Percentiles rank a stretch among this genome's conserved stretches.
Evolutionary conservation across 2,113 vertebrate genomes (phyloP).

Genomic region (Elgaria multicarinata): DNA sequence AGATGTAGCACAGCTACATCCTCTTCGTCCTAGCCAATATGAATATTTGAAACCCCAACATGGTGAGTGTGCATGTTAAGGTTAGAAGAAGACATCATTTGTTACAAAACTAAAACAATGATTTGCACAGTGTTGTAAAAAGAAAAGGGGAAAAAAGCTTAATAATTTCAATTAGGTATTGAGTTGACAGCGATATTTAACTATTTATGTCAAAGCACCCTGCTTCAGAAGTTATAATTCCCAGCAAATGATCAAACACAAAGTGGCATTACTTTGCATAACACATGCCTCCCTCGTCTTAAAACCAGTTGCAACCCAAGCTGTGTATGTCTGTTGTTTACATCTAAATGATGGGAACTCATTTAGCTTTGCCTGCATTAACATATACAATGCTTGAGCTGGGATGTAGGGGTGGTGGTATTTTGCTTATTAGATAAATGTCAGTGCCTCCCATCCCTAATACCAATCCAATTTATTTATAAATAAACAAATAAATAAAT

Average conservation of each 20-base stretch:
- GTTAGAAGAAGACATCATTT: not conserved
- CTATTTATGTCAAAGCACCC: conserved; percentile 65
- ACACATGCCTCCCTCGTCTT: conserved; percentile 62
- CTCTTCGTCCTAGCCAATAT: not conserved
- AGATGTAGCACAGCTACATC: not conserved
- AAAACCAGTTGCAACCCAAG: conserved; percentile 52
- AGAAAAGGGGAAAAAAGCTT: conserved; percentile 26
- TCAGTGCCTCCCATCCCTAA: conserved; percentile 53
- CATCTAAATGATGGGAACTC: conserved; percentile 63
- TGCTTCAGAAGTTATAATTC: conserved; percentile 47
- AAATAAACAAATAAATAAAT: too few relatives aligned
- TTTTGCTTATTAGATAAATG: conserved; percentile 66
- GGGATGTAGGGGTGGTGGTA: conserved; percentile 38
- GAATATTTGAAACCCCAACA: conserved; percentile 29
- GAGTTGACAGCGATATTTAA: conserved; percentile 47
- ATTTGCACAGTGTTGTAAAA: conserved; percentile 6
- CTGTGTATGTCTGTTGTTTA: conserved; percentile 53
- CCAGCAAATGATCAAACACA: conserved; percentile 62
- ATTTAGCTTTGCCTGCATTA: conserved; percentile 63
- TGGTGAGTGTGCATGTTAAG: conserved; percentile 8
- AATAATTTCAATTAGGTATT: conserved; percentile 61
- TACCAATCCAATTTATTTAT: conserved; percentile 35
- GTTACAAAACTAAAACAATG: conserved; percentile 47
- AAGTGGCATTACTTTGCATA: conserved; percentile 69
- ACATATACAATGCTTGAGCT: conserved; percentile 70